These are phyloP conservation scores for Norana najaformis DNA, from an alignment of 2,888 invertebrate genomes.

Conservation along the genomic window DNA sequence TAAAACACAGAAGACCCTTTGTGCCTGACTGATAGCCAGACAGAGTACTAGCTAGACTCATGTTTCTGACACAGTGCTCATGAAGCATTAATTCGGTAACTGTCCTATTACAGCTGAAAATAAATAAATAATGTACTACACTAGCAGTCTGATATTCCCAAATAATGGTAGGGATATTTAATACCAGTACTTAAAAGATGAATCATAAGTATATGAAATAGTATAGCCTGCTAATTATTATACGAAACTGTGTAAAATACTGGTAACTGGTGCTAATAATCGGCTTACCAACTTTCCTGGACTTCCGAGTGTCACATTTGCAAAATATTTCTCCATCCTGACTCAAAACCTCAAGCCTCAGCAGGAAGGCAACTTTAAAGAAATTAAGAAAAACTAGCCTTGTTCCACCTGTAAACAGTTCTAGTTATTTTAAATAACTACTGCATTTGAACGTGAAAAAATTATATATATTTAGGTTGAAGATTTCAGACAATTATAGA, in stretches of 20 bases:
- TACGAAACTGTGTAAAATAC: background rate
- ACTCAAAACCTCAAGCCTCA: no score
- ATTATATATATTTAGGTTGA: no score
- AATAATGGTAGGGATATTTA: background rate
- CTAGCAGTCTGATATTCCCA: no score
- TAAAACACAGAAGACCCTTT: background rate
- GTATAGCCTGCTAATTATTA: background rate
- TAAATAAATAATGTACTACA: background rate
- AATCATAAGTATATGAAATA: background rate
- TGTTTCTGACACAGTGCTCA: background rate
- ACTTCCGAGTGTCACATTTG: background rate
- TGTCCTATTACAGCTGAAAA: slow-evolving; percentile 5
- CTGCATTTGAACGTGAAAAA: no score
- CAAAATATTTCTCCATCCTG: no score
- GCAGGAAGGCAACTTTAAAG: no score
- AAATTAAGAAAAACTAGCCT: no score
- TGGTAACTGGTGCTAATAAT: no score
- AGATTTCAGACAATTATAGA: background rate
- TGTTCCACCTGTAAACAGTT: no score
- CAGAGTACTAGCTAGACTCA: no score
- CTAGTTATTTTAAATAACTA: no score
- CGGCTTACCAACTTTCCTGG: background rate
- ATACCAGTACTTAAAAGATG: background rate
- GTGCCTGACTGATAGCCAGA: background rate
- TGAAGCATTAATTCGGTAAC: no score